A percentile compares a stretch with the other conserved stretches of the same genome.
These are phyloP conservation scores for Cydia strobilella DNA, from an alignment of 1,140 invertebrate species.

Conservation along the genomic window DNA sequence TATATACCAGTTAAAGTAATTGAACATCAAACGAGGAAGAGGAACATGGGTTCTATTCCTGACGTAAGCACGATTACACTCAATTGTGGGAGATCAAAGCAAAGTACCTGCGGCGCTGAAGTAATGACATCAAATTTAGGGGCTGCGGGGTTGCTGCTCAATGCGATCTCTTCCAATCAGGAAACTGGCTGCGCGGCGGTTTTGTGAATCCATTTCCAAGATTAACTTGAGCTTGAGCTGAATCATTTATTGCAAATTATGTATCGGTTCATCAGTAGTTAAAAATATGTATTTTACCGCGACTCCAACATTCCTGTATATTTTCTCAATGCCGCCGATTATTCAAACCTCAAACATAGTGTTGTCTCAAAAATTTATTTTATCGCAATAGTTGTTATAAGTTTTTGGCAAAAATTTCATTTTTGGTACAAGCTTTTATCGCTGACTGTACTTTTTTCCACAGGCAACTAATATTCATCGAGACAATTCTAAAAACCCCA, in stretches of 20 bases:
- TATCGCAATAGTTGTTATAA: too few species aligned
- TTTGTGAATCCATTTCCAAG: background rate
- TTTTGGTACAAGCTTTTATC: too few species aligned
- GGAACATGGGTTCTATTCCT: background rate
- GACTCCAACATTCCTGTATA: too few species aligned
- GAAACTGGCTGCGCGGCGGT: background rate
- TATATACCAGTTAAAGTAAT: background rate
- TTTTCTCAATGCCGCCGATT: too few species aligned
- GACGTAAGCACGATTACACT: background rate
- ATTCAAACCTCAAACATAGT: too few species aligned
- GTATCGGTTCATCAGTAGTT: too few species aligned
- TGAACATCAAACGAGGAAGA: conserved; percentile 12
- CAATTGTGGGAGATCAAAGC: conserved; percentile 16
- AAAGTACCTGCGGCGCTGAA: background rate
- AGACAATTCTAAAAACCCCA: too few species aligned
- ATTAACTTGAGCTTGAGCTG: conserved; percentile 8
- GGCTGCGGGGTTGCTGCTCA: background rate
- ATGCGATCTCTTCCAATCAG: conserved; percentile 18
- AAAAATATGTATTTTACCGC: too few species aligned
- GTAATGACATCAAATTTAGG: background rate
- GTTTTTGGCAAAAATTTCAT: too few species aligned
- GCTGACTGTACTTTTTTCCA: too few species aligned
- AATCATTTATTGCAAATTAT: background rate
- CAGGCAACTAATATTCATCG: too few species aligned
- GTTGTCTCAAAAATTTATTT: too few species aligned